Conservation (phyloP, 2,888 invertebrate species). For the Phengaris alcon region DNA sequence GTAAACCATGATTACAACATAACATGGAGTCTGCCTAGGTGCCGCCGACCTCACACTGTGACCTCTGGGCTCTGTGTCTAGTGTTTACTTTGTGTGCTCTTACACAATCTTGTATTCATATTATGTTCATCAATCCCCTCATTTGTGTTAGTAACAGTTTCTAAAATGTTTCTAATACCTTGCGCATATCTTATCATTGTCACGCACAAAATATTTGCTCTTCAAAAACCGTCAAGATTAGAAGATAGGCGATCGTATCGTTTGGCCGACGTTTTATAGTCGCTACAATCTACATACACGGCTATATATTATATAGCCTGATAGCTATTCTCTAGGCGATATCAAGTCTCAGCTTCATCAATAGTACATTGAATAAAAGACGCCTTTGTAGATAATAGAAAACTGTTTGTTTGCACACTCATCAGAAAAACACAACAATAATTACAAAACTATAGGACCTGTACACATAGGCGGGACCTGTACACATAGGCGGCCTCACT, state of each 20-base stretch:
- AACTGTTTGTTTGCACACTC: too few species aligned
- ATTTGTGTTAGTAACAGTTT: neutral
- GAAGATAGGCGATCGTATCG: conserved; percentile 4
- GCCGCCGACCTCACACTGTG: neutral
- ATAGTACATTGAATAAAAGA: neutral
- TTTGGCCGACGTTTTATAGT: neutral
- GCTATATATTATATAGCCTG: neutral
- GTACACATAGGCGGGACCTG: too few species aligned
- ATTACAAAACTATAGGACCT: too few species aligned
- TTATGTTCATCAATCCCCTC: neutral
- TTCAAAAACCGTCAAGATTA: neutral
- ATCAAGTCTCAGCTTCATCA: neutral
- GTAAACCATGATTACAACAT: neutral
- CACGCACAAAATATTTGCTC: neutral
- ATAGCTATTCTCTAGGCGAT: neutral
- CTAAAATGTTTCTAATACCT: neutral
- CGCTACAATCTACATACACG: neutral
- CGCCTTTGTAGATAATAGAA: neutral
- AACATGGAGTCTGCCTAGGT: neutral
- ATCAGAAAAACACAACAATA: too few species aligned
- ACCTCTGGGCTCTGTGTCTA: neutral
- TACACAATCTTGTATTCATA: neutral
- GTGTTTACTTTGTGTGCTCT: conserved; percentile 1
- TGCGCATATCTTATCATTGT: neutral
- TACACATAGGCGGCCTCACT: too few species aligned